Conservation (phyloP, 1,140 invertebrate genomes). For the Reticulitermes speratus region DNA sequence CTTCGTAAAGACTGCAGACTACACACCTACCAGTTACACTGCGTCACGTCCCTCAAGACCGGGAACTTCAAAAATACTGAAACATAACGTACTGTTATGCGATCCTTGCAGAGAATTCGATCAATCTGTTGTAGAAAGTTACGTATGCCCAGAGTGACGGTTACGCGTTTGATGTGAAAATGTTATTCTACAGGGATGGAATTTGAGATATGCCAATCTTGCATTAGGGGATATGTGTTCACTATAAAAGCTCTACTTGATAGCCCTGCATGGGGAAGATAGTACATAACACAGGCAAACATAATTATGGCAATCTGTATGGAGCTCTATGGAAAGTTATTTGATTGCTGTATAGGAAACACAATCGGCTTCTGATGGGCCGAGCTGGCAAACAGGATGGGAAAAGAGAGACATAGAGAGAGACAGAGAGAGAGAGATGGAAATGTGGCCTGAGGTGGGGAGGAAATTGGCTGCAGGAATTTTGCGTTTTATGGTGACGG, state of each 20-base stretch:
- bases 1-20: neutral
- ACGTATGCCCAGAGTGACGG: too few species aligned
- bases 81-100: too few species aligned
- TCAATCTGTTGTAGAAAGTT: neutral
- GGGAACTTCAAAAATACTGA: too few species aligned
- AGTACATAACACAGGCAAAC: neutral
- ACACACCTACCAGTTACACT: too few species aligned
- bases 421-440: neutral
- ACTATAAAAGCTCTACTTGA: neutral
- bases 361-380: conserved; percentile 5
- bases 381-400: neutral
- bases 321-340: conserved; percentile 7
- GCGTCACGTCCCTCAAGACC: too few species aligned
- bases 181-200: too few species aligned
- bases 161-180: too few species aligned
- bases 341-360: neutral
- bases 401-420: neutral
- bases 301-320: conserved; percentile 14
- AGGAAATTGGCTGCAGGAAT: neutral
- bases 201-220: neutral
- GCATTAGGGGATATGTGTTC: neutral
- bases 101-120: neutral
- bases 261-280: neutral
- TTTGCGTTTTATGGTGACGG: conserved; percentile 7
- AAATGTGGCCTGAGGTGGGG: neutral